phyloP scores from a whole-genome alignment of 2,797 vertebrate species.

The Potorous gilbertii region DNA sequence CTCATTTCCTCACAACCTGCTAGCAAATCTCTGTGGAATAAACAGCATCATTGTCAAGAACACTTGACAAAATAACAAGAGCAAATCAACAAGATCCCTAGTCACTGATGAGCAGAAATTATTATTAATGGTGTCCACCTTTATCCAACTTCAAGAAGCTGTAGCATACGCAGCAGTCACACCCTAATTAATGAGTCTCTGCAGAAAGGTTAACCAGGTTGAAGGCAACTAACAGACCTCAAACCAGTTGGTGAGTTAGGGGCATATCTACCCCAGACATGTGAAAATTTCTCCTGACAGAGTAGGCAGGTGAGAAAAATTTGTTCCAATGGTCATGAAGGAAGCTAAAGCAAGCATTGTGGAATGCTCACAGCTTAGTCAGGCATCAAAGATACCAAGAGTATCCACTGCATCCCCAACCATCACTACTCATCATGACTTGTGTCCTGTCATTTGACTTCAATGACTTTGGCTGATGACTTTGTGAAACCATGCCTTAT shows the following conservation, averaged over 20 bases:
- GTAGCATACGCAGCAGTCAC: neutral
- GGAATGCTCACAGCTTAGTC: neutral
- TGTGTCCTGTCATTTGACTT: neutral
- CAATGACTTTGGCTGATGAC: neutral
- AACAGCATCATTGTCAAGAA: no score
- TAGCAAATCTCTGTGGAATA: neutral
- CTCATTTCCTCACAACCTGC: neutral
- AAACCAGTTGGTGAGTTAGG: neutral
- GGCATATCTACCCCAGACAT: neutral
- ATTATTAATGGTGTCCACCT: neutral
- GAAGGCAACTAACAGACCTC: neutral
- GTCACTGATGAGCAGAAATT: neutral
- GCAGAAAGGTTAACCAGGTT: neutral
- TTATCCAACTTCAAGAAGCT: neutral
- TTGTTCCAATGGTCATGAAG: neutral
- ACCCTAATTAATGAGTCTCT: neutral
- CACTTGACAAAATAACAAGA: neutral
- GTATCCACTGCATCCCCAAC: neutral
- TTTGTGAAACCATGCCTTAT: neutral
- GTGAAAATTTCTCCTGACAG: neutral
- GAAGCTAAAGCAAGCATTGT: neutral
- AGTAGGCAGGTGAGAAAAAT: neutral
- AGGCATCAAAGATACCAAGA: neutral
- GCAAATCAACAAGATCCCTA: neutral
- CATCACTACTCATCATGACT: neutral